Percentiles rank a stretch among this genome's conserved stretches.
Conservation (phyloP, 2,888 invertebrate genomes). For the Drosophila eohydei region DNA sequence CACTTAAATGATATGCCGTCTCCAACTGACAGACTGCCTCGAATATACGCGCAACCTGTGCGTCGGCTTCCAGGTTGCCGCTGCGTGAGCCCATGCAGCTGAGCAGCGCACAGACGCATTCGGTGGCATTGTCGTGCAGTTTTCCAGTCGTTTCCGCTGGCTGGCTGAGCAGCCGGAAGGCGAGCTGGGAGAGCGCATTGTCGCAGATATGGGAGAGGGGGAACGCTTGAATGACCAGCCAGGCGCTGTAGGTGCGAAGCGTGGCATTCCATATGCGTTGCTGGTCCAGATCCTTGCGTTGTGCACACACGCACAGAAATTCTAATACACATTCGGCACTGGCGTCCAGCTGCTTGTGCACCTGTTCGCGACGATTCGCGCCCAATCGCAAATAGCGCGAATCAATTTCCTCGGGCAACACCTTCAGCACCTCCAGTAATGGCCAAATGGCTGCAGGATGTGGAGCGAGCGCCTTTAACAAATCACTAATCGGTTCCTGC, state of each 20-base stretch:
- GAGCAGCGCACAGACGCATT: slow-evolving; percentile 94
- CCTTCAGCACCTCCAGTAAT: slow-evolving; percentile 95
- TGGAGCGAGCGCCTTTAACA: slow-evolving; percentile 91
- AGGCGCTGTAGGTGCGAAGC: slow-evolving; percentile 94
- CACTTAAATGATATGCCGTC: slow-evolving; percentile 94
- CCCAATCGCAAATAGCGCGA: slow-evolving; percentile 93
- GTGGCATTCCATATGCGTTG: slow-evolving; percentile 89
- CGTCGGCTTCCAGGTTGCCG: slow-evolving; percentile 90
- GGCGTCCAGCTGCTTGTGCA: slow-evolving; percentile 91
- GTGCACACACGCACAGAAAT: slow-evolving; percentile 92
- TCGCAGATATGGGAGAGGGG: slow-evolving; percentile 89
- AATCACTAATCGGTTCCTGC: slow-evolving; percentile 94
- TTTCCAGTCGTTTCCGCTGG: slow-evolving; percentile 87
- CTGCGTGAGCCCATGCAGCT: slow-evolving; percentile 90
- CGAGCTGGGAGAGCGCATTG: slow-evolving; percentile 90
- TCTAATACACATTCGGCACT: slow-evolving; percentile 92
- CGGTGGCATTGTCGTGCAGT: slow-evolving; percentile 95
- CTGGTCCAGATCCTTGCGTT: slow-evolving; percentile 88
- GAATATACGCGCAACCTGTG: slow-evolving; percentile 88
- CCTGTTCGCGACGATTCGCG: slow-evolving; percentile 94
- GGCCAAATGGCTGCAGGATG: slow-evolving; percentile 90
- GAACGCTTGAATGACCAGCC: slow-evolving; percentile 94
- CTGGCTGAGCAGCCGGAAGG: slow-evolving; percentile 89
- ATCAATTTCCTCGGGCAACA: slow-evolving; percentile 97
- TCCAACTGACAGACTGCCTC: slow-evolving; percentile 92